These are phyloP conservation scores for Notechis scutatus DNA, from an alignment of 2,113 vertebrate species.

Conservation along the genomic window DNA sequence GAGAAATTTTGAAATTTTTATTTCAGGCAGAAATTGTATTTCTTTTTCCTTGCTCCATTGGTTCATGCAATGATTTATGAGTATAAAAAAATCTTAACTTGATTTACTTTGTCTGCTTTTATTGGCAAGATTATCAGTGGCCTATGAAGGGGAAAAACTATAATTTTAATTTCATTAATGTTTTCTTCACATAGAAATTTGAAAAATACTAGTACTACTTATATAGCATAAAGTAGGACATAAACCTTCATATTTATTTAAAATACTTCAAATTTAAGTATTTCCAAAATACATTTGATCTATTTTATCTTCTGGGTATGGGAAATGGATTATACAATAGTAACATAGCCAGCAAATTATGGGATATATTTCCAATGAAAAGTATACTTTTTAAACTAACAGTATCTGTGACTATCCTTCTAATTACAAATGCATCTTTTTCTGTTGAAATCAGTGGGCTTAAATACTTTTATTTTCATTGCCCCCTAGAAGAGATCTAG, in stretches of 20 bases:
- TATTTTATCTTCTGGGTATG: not conserved
- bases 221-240: not conserved
- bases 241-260: conserved; percentile 8
- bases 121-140: conserved; percentile 6
- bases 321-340: conserved; percentile 8
- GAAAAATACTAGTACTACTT: not conserved
- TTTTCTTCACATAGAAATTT: conserved; percentile 23
- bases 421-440: not conserved
- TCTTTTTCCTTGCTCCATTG: conserved; percentile 13
- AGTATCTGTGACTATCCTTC: not conserved
- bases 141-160: not conserved
- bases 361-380: not conserved
- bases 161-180: conserved; percentile 17
- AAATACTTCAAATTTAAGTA: not conserved
- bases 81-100: not conserved
- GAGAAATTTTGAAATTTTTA: not conserved
- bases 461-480: conserved; percentile 25
- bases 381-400: not conserved
- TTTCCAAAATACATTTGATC: not conserved
- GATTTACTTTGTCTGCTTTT: conserved; percentile 10
- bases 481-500: rapidly evolving
- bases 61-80: conserved; percentile 16
- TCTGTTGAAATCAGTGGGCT: not conserved
- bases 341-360: not conserved
- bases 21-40: not conserved